Base-by-base conservation (phyloP, 2,888 invertebrate species). In the Protula sp. region DNA sequence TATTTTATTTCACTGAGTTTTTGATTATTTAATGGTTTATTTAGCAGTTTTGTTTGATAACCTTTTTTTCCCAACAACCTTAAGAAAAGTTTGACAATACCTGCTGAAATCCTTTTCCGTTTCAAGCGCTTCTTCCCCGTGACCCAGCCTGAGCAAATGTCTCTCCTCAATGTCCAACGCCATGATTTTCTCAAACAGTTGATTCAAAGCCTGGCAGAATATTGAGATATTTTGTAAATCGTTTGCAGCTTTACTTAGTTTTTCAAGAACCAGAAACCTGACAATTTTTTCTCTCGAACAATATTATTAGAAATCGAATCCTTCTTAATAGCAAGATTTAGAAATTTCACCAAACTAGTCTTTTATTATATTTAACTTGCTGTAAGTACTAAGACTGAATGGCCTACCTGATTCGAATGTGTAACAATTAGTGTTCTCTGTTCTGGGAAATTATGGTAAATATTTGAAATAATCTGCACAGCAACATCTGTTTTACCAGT, bases 61-160 rank as follows among this genome's bases (percentile, higher is more conserved):
- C n/a, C n/a, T n/a, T n/a, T n/a, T n/a, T n/a, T n/a, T n/a, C n/a
- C n/a, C n/a, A n/a, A n/a, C n/a, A n/a, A n/a, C n/a, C n/a, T n/a
- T n/a, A n/a, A n/a, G n/a, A n/a, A n/a, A n/a, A n/a, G n/a, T n/a
- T n/a, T n/a, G n/a, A n/a, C n/a, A n/a, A n/a, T 97, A 87, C 83
- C 92, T 87, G 75, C 97, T 97, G 82, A 95, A 99, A 80, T 99
- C 99, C 80, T 99, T 99, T 78, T 98, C 98, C 0, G 99, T 99
- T 81, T 99, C 98, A 57, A 99, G 83, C 0, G 94, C 92, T 79
- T 99, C 98, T 80, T 99, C 99, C 19, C 99, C 99, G 73, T 99
- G 99, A 73, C 99, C 99, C 60, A 99, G 86, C 88, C 99, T 95
- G 60, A 99, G 82, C 65, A 99, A 83, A 85, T 99, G 99, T 0